These are phyloP conservation scores for Benitochromis conjunctus DNA, from an alignment of 2,113 vertebrate species.

Conservation along the genomic window DNA sequence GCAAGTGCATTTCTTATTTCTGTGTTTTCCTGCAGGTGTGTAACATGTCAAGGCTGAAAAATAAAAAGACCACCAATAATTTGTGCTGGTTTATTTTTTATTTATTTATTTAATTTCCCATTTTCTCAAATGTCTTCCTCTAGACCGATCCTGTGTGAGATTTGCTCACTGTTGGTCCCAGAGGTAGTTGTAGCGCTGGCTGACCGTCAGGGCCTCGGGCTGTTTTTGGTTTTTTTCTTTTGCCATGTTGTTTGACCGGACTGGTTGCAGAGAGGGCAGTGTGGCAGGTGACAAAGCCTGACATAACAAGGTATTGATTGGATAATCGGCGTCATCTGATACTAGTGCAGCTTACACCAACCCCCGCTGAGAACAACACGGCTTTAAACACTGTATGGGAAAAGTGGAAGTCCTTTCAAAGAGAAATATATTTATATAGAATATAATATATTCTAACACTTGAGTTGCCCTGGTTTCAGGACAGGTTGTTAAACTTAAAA, in stretches of 20 bases:
- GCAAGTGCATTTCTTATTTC: not conserved
- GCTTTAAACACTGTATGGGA: conserved; percentile 27
- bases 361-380: conserved; percentile 57
- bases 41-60: not conserved
- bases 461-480: not conserved
- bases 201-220: conserved; percentile 51
- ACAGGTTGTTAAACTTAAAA: not conserved
- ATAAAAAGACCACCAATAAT: not conserved
- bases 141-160: conserved; percentile 21
- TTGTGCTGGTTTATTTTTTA: not conserved
- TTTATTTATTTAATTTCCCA: not conserved
- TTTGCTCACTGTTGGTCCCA: conserved; percentile 44
- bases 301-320: conserved; percentile 75
- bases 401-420: not conserved
- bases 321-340: conserved; percentile 74
- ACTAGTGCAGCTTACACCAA: conserved; percentile 64
- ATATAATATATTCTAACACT: not conserved
- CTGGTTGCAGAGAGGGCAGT: conserved; percentile 18
- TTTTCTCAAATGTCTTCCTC: conserved; percentile 15
- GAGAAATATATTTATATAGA: no score
- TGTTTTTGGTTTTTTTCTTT: conserved; percentile 1
- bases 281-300: conserved; percentile 17
- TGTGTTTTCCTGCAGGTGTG: not conserved
- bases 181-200: conserved; percentile 38
- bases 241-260: conserved; percentile 3